Conservation (phyloP, 2,797 vertebrate genomes). For the Oreochromis grahami region DNA sequence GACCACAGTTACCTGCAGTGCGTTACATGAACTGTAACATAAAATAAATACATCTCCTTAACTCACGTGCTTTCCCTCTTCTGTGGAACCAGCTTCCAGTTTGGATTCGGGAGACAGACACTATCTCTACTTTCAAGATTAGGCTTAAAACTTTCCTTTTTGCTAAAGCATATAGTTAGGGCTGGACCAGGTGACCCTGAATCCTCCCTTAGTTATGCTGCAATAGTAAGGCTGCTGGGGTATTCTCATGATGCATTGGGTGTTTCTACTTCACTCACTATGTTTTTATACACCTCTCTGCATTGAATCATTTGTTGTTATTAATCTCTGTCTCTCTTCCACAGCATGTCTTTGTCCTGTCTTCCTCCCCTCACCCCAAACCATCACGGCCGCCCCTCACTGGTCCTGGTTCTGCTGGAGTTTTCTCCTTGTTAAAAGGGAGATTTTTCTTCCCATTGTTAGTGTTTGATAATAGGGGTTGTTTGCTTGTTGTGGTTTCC, state of each 20-base stretch:
- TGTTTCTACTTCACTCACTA: not conserved
- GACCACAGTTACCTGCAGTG: no score
- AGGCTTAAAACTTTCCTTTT: no score
- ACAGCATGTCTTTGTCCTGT: rapidly evolving
- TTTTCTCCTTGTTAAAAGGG: not conserved
- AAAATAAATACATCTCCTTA: not conserved
- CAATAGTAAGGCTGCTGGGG: no score
- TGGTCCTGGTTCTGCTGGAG: rapidly evolving
- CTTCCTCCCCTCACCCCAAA: not conserved
- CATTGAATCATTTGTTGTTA: not conserved
- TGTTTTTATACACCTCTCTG: rapidly evolving
- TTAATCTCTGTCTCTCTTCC: not conserved
- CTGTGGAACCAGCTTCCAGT: no score
- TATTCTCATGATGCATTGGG: rapidly evolving
- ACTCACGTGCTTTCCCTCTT: rapidly evolving
- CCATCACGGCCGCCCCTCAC: not conserved
- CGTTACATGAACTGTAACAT: not conserved
- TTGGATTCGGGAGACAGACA: no score
- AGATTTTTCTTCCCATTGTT: not conserved
- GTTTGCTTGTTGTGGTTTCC: not conserved
- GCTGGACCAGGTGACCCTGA: no score
- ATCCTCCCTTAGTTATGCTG: no score
- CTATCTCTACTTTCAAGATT: no score
- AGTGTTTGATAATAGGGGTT: not conserved
- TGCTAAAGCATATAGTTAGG: no score